Conservation (phyloP, 1,140 invertebrate genomes). For the Zeugodacus cucurbitae region DNA sequence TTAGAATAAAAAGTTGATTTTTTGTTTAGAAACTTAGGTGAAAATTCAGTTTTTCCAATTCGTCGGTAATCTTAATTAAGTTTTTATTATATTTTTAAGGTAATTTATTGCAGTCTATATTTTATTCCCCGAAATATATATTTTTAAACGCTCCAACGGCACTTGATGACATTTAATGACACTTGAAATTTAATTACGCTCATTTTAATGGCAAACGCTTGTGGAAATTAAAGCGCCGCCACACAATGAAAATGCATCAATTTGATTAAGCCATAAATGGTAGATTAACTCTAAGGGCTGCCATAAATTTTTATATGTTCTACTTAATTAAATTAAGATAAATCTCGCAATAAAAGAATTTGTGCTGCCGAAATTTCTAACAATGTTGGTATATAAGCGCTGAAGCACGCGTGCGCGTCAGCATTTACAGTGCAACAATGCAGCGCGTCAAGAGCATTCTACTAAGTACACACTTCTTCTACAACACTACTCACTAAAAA, state of each 20-base stretch:
- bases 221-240: background rate
- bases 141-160: background rate
- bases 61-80: background rate
- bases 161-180: background rate
- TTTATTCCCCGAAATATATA: background rate
- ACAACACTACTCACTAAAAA: background rate
- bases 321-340: background rate
- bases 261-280: background rate
- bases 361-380: background rate
- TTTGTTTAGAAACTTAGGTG: background rate
- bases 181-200: background rate
- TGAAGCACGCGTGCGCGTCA: background rate
- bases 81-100: background rate
- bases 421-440: background rate
- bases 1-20: background rate
- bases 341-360: background rate
- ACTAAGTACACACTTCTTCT: background rate
- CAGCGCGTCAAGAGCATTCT: background rate
- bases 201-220: background rate
- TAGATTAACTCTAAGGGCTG: background rate
- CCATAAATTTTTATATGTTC: background rate
- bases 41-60: background rate
- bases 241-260: background rate
- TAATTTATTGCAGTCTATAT: background rate
- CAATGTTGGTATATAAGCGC: background rate